Conservation (phyloP, 1,140 invertebrate genomes). For the Oreohelix idahoensis region DNA sequence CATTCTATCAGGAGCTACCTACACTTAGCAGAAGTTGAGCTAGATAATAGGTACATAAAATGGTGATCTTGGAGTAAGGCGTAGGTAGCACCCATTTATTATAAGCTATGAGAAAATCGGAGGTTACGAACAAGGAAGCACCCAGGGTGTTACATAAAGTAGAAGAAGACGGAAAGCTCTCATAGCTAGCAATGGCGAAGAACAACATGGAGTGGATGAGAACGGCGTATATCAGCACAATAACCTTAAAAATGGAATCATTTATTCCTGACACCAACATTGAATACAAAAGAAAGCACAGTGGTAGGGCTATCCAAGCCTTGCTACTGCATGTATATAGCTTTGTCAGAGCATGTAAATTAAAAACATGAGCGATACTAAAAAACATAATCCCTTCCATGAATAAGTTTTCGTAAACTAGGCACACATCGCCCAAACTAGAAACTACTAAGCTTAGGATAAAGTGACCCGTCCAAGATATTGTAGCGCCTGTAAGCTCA, state of each 20-base stretch:
- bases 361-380: not conserved
- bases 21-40: conserved; percentile 27
- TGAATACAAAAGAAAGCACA: not conserved
- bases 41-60: conserved; percentile 27
- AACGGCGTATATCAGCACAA: not conserved
- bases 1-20: conserved; percentile 4
- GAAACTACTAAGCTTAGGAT: not conserved
- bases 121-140: conserved; percentile 3
- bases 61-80: not conserved
- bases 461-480: not conserved
- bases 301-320: not conserved
- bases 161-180: not conserved
- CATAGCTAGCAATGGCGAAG: conserved; percentile 16
- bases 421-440: conserved; percentile 3
- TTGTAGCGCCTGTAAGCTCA: not conserved
- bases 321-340: not conserved
- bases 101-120: conserved; percentile 23
- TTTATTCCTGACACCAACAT: not conserved
- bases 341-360: not conserved
- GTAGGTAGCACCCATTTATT: not conserved
- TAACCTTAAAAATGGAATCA: not conserved
- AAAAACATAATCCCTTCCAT: not conserved
- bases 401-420: conserved; percentile 18
- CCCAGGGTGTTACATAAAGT: conserved; percentile 5
- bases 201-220: conserved; percentile 26